Conservation (phyloP, 2,888 invertebrate species). For the Agapetus fuscipes region DNA sequence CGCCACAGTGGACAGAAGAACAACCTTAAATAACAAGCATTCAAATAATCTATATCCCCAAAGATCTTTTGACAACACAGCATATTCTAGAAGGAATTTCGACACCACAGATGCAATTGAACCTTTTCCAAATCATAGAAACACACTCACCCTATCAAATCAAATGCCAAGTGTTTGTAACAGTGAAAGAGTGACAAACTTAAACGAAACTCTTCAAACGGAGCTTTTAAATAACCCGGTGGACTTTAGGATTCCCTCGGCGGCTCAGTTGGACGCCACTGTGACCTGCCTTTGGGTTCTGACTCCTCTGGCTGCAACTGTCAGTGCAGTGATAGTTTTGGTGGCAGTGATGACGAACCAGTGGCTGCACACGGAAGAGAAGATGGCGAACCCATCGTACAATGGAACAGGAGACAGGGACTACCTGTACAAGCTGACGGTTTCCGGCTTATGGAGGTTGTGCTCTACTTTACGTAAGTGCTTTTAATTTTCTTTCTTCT, state of each 20-base stretch:
- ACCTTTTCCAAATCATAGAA: slow-evolving; percentile 12
- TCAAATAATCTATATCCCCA: slow-evolving; percentile 14
- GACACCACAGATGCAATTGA: slow-evolving; percentile 16
- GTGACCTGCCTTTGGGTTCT: slow-evolving; percentile 53
- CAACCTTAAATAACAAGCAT: slow-evolving; percentile 15
- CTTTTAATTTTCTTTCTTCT: slow-evolving; percentile 10
- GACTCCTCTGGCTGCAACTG: slow-evolving; percentile 57
- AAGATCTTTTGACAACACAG: slow-evolving; percentile 12
- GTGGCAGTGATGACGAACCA: slow-evolving; percentile 69
- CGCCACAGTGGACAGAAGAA: slow-evolving; percentile 19
- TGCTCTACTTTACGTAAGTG: slow-evolving; percentile 75
- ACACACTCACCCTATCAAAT: slow-evolving; percentile 9
- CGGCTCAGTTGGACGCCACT: slow-evolving; percentile 44
- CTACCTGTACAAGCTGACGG: slow-evolving; percentile 61
- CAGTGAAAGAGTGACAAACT: slow-evolving; percentile 5
- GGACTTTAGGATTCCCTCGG: slow-evolving; percentile 10
- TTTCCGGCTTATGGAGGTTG: slow-evolving; percentile 73
- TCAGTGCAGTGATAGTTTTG: slow-evolving; percentile 61
- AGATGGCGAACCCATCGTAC: slow-evolving; percentile 65
- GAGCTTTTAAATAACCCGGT: neutral
- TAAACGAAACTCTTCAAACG: no score
- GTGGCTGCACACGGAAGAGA: slow-evolving; percentile 83
- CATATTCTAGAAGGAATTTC: slow-evolving; percentile 7
- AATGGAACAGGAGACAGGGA: slow-evolving; percentile 69
- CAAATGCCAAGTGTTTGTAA: slow-evolving; percentile 1